phyloP scores from a whole-genome alignment of 2,113 vertebrate genomes.

The Pedetes capensis region DNA sequence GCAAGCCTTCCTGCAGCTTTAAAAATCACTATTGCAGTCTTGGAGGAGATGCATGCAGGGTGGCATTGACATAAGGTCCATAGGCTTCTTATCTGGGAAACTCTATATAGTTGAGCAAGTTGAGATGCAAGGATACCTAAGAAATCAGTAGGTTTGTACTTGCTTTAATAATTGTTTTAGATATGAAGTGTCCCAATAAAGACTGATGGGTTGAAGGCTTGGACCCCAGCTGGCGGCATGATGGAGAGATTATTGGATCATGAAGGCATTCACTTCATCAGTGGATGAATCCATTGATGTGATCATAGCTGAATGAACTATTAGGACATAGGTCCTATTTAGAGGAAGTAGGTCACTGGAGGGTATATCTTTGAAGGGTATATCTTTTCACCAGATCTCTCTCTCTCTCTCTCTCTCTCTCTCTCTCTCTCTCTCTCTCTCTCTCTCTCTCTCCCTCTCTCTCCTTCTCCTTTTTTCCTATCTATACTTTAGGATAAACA shows the following conservation, averaged over 20 bases:
- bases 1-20: not conserved
- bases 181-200: not conserved
- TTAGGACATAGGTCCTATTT: not conserved
- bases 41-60: rapidly evolving
- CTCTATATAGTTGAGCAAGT: not conserved
- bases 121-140: not conserved
- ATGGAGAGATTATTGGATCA: not conserved
- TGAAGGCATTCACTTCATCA: not conserved
- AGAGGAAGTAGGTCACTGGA: not conserved
- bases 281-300: not conserved
- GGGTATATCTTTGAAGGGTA: not conserved
- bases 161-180: not conserved
- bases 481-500: not conserved
- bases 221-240: not conserved
- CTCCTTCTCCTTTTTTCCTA: no score
- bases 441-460: no score
- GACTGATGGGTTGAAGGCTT: not conserved
- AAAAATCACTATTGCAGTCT: not conserved
- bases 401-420: not conserved
- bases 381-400: not conserved
- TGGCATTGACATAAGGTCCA: no score
- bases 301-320: not conserved
- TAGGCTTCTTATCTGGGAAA: not conserved
- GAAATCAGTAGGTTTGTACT: not conserved
- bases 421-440: not conserved